These are phyloP conservation scores for Turdus rufiventris DNA, from an alignment of 2,113 vertebrate species.

Conservation along the genomic window DNA sequence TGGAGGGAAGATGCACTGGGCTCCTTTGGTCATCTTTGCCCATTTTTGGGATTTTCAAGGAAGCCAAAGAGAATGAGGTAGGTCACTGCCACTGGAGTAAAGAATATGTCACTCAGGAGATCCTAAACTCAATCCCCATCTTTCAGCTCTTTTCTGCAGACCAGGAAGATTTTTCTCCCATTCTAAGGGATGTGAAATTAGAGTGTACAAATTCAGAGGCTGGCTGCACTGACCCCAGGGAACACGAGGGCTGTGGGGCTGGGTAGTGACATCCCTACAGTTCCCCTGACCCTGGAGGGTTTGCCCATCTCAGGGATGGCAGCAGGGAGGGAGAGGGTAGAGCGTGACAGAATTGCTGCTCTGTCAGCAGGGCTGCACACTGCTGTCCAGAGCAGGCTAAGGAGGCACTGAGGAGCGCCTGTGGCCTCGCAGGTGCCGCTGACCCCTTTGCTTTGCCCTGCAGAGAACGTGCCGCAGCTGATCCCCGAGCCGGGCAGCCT, in stretches of 20 bases:
- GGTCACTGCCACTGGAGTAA: background rate
- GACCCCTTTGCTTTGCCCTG: background rate
- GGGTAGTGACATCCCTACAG: fast-evolving
- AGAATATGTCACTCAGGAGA: fast-evolving
- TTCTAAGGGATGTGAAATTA: background rate
- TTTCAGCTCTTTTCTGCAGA: background rate
- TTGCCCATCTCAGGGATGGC: fast-evolving
- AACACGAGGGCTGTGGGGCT: fast-evolving
- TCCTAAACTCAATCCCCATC: fast-evolving
- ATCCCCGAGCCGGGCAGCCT: conserved; percentile 85
- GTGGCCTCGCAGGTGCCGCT: background rate
- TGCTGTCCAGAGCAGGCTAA: fast-evolving
- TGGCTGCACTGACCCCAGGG: background rate
- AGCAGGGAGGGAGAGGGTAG: background rate
- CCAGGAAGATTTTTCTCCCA: background rate
- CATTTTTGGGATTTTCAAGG: background rate
- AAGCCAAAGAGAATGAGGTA: background rate
- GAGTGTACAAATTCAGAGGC: background rate
- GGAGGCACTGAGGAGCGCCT: fast-evolving
- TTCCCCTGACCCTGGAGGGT: fast-evolving
- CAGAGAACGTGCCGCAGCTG: conserved; percentile 88
- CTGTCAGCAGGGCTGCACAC: fast-evolving
- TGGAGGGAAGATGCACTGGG: background rate
- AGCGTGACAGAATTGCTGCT: fast-evolving
- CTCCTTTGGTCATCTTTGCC: background rate